These are phyloP conservation scores for Brachionus asplanchnoidis DNA, from an alignment of 1,140 invertebrate genomes.

Conservation along the genomic window DNA sequence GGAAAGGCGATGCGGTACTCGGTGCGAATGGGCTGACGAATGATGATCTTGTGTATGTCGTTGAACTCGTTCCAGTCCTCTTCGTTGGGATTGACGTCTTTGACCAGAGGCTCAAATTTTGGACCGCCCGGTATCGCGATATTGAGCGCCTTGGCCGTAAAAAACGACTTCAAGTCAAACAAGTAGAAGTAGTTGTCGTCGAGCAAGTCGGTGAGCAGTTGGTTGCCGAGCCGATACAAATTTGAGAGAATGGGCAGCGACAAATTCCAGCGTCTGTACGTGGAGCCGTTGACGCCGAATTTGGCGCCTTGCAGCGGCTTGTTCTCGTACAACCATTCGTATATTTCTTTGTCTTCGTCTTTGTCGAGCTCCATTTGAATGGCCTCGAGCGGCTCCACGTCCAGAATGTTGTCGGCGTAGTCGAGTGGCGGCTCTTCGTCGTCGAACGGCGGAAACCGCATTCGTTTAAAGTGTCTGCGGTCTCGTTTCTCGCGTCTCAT, in stretches of 20 bases:
- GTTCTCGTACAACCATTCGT: constrained; percentile 96
- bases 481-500: constrained; percentile 98
- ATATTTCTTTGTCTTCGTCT: constrained; percentile 82
- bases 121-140: constrained; percentile 99
- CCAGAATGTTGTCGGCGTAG: constrained; percentile 96
- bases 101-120: constrained; percentile 97
- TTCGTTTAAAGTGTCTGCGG: constrained; percentile 95
- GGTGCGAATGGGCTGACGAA: constrained; percentile 92
- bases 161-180: constrained; percentile 98
- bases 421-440: constrained; percentile 99
- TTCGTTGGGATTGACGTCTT: constrained; percentile 91
- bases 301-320: constrained; percentile 86
- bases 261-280: constrained; percentile 92
- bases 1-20: constrained; percentile 99
- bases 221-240: constrained; percentile 91
- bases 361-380: constrained; percentile 96
- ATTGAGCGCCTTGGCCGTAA: constrained; percentile 97
- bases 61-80: constrained; percentile 99
- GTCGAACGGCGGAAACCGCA: constrained; percentile 99
- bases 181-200: constrained; percentile 99
- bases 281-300: constrained; percentile 80
- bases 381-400: constrained; percentile 96
- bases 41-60: constrained; percentile 99
- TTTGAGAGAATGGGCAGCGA: constrained; percentile 93
- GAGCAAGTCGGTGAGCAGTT: constrained; percentile 93